These are phyloP conservation scores for Falco peregrinus DNA, from an alignment of 2,797 vertebrate genomes.

Conservation along the genomic window DNA sequence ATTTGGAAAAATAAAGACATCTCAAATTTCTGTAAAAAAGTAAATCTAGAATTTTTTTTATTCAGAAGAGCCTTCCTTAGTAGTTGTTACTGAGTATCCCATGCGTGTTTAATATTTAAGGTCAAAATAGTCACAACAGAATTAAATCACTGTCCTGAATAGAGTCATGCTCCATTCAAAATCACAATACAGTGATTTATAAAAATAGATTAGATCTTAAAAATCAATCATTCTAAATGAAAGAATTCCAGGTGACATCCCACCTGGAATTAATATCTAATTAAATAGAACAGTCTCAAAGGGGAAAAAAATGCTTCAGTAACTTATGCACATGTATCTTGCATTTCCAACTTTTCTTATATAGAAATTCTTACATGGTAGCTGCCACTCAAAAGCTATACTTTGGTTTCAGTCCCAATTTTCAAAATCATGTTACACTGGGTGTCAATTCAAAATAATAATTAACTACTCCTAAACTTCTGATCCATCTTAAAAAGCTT, in stretches of 20 bases:
- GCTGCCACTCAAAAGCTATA: neutral
- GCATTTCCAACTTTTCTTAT: neutral
- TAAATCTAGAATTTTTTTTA: neutral
- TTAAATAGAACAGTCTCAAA: conserved; percentile 16
- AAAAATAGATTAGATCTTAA: conserved; percentile 29
- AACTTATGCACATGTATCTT: neutral
- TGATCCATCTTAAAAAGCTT: neutral
- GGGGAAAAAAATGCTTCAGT: neutral
- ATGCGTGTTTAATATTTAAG: neutral
- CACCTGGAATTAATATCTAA: conserved; percentile 65
- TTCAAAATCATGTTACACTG: neutral
- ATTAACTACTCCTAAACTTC: neutral
- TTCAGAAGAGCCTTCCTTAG: neutral
- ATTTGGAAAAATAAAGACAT: neutral
- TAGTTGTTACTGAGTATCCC: neutral
- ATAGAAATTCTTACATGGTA: neutral
- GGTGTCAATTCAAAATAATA: neutral
- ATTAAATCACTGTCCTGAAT: conserved; percentile 26
- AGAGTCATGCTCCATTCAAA: neutral
- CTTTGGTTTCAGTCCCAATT: neutral
- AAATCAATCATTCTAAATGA: conserved; percentile 62
- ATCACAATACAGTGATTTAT: conserved; percentile 49
- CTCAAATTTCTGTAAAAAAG: neutral
- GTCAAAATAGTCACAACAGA: conserved; percentile 20
- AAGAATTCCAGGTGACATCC: conserved; percentile 56